A percentile compares a stretch with the other conserved stretches of the same genome.
Evolutionary conservation across 2,888 invertebrate species (phyloP).

Genomic region (Lepidochrysops patricia): DNA sequence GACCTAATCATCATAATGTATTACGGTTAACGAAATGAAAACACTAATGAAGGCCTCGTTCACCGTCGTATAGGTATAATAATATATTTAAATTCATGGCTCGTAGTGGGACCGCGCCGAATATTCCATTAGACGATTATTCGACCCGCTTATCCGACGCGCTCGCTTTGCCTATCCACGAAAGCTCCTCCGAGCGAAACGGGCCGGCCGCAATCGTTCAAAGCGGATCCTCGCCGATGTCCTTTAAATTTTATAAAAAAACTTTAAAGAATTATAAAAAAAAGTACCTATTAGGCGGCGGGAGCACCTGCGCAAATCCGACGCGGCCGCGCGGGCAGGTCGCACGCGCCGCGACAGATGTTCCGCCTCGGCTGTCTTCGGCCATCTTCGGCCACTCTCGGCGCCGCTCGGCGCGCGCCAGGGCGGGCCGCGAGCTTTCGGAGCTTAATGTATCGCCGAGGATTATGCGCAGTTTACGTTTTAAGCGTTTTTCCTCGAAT

Average conservation of each 20-base stretch:
- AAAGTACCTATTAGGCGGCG: not conserved
- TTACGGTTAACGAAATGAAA: not conserved
- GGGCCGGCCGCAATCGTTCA: not conserved
- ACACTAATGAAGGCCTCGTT: not conserved
- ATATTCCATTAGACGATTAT: not conserved
- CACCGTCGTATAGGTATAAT: not conserved
- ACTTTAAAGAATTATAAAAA: not conserved
- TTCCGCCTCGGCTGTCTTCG: conserved; percentile 33
- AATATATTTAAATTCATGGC: not conserved
- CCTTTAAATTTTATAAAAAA: too few relatives aligned
- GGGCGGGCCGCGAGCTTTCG: not conserved
- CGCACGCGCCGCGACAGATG: conserved; percentile 46
- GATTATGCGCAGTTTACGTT: conserved; percentile 14
- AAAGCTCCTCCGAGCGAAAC: not conserved
- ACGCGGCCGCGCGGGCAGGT: conserved; percentile 22
- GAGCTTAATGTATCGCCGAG: not conserved
- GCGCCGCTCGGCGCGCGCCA: not conserved
- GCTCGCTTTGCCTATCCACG: not conserved
- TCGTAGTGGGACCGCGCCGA: not conserved
- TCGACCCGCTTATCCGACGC: not conserved
- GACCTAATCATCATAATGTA: conserved; percentile 1
- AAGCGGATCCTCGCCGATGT: not conserved
- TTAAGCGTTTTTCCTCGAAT: conserved; percentile 17
- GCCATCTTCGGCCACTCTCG: conserved; percentile 19
- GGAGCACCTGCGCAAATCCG: conserved; percentile 22